Evolutionary conservation across 2,888 invertebrate species (phyloP).

Genomic region (Microctonus brassicae): DNA sequence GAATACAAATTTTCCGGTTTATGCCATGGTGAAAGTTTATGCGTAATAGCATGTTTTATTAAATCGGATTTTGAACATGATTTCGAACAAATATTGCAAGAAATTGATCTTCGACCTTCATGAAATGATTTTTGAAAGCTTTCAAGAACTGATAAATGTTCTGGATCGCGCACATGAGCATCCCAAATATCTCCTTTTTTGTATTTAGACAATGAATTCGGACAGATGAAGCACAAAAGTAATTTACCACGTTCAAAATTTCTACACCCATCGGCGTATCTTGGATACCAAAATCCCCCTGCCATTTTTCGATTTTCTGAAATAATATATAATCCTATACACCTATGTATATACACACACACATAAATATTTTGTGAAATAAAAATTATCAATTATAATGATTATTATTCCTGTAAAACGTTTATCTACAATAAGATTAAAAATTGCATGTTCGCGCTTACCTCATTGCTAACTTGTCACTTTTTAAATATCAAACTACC

Average conservation of each 20-base stretch:
- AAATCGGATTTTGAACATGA: neutral
- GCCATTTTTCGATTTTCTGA: too few species aligned
- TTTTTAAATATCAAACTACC: too few species aligned
- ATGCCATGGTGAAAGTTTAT: slow-evolving; percentile 1
- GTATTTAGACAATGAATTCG: neutral
- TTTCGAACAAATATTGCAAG: neutral
- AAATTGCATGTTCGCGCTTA: too few species aligned
- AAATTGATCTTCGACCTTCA: neutral
- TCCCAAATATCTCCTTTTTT: neutral
- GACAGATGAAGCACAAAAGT: neutral
- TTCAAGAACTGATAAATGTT: neutral
- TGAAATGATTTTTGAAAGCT: neutral
- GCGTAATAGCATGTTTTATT: neutral
- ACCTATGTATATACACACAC: too few species aligned
- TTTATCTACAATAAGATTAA: too few species aligned
- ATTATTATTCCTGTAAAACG: too few species aligned
- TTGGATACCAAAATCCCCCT: too few species aligned
- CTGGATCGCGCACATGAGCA: neutral
- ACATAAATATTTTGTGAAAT: too few species aligned
- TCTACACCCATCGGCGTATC: neutral
- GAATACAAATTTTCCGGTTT: neutral
- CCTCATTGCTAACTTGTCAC: too few species aligned
- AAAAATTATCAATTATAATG: too few species aligned
- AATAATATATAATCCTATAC: too few species aligned
- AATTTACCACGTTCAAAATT: neutral